A percentile compares a stretch with the other conserved stretches of the same genome.
phyloP scores from a whole-genome alignment of 2,888 invertebrate genomes.

The Andrena bicolor region DNA sequence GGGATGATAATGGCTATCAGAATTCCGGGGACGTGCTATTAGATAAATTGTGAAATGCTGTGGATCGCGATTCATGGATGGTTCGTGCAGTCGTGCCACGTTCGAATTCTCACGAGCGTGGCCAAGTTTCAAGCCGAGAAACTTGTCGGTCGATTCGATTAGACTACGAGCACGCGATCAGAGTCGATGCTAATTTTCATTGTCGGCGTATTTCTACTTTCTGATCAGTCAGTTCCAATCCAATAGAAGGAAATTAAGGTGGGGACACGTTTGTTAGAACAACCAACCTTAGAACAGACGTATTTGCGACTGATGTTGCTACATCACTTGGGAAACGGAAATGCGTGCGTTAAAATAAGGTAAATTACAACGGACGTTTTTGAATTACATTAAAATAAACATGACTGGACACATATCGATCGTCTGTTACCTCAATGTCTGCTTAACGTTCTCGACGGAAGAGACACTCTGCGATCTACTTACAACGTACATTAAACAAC shows the following conservation, averaged over 20 bases:
- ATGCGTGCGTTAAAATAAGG: no score
- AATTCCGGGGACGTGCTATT: constrained; percentile 77
- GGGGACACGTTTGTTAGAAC: no score
- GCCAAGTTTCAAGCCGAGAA: constrained; percentile 55
- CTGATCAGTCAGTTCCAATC: not conserved
- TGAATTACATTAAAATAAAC: no score
- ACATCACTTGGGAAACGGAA: no score
- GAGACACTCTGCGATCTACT: no score
- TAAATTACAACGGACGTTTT: no score
- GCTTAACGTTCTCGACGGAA: no score
- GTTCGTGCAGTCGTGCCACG: constrained; percentile 72
- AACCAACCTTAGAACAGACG: no score
- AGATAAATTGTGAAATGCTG: constrained; percentile 78
- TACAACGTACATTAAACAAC: no score
- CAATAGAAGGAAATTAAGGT: not conserved
- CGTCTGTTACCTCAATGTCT: no score
- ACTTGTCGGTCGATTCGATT: constrained; percentile 67
- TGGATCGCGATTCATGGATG: constrained; percentile 62
- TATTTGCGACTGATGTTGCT: no score
- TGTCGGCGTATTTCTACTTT: constrained; percentile 10
- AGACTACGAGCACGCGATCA: constrained; percentile 64
- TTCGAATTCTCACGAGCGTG: constrained; percentile 73
- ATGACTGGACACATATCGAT: no score
- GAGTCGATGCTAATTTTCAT: constrained; percentile 34
- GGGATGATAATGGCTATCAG: constrained; percentile 75